These are phyloP conservation scores for Cheirogaleus major DNA, from an alignment of 2,797 vertebrate genomes.

Conservation along the genomic window DNA sequence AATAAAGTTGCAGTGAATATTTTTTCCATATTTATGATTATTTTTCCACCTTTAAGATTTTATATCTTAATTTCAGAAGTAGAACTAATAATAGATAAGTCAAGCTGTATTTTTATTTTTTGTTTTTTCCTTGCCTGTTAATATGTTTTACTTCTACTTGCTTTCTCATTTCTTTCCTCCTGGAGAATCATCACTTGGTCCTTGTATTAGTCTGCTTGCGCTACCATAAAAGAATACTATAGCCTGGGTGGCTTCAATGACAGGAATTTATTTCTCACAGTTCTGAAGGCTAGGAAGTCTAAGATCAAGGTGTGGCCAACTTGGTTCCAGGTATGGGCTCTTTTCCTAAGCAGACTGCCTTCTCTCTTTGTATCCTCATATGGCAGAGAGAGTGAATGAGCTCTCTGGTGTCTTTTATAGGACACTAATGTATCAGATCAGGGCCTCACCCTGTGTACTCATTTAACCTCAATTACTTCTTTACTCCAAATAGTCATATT, in stretches of 20 bases:
- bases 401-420: background rate
- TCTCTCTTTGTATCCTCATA: background rate
- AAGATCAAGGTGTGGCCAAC: background rate
- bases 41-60: background rate
- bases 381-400: too few relatives aligned
- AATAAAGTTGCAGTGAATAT: background rate
- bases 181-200: background rate
- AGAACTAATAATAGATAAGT: background rate
- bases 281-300: background rate
- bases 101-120: background rate
- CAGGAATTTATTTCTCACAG: background rate
- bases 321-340: background rate
- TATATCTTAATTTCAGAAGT: conserved; percentile 5
- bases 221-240: background rate
- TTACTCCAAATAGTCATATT: background rate
- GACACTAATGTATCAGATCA: background rate
- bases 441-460: background rate
- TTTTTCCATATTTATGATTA: background rate
- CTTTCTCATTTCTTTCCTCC: background rate
- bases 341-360: background rate
- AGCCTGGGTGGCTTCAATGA: background rate
- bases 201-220: background rate
- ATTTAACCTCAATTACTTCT: background rate
- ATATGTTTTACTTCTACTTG: background rate
- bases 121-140: background rate